Evolutionary conservation across 1,140 invertebrate genomes (phyloP).

Genomic region (Brachionus asplanchnoidis): DNA sequence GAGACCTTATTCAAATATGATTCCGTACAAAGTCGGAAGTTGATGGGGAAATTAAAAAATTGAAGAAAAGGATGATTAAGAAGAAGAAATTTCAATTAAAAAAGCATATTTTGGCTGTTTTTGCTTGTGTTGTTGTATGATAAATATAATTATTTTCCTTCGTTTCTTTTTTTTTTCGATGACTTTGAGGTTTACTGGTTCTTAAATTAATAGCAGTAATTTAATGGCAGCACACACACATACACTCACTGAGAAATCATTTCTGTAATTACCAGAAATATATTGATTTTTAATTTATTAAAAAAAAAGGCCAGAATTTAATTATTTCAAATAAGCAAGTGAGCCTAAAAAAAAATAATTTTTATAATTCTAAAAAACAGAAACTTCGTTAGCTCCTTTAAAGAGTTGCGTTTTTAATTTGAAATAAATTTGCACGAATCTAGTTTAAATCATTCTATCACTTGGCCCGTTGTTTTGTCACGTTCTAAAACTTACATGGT

Average conservation of each 20-base stretch:
- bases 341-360: not conserved
- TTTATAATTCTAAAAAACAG: not conserved
- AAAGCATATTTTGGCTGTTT: constrained; percentile 5
- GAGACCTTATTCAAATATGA: not conserved
- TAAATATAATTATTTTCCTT: constrained; percentile 20
- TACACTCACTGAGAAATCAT: not conserved
- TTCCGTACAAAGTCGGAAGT: not conserved
- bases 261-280: constrained; percentile 24
- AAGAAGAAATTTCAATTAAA: constrained; percentile 2
- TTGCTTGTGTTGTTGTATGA: not conserved
- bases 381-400: not conserved
- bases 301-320: constrained; percentile 1
- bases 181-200: not conserved
- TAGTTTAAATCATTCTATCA: too few species aligned
- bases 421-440: too few species aligned
- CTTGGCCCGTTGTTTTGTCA: not conserved
- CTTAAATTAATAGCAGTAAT: not conserved
- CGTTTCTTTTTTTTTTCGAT: not conserved
- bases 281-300: constrained; percentile 17
- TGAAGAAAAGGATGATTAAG: not conserved
- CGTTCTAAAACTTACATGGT: not conserved
- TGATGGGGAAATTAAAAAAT: constrained; percentile 17
- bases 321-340: not conserved
- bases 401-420: not conserved
- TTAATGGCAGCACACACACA: not conserved